Base-by-base conservation (phyloP, 2,888 invertebrate genomes). In the Macrosiphum euphorbiae region DNA sequence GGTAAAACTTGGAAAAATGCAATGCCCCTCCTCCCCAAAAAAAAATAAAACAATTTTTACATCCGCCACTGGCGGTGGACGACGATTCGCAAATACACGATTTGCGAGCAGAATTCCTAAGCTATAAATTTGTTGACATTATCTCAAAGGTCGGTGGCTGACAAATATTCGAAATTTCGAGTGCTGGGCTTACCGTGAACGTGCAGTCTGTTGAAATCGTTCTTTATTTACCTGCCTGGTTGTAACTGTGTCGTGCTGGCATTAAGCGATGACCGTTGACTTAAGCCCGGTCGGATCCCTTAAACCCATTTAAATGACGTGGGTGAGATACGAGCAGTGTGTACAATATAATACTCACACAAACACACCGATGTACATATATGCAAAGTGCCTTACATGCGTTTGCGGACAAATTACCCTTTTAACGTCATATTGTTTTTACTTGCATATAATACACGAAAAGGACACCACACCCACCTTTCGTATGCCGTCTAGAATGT, bases 361-460 rank as follows among this genome's bases (percentile, higher is more conserved):
- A 78, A 78, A 78, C 78, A 78, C 78, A 20, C 78, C 8, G 35
- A 78, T 78, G 35, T 35, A 35, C 78, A 78, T 78, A 24, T 78
- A 35, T 35, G 26, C 5, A 35, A 41, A 78, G 35, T 41, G 20
- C 35, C 78, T 78, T 20, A 78, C 35, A 78, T 35, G 78, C 8
- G 78, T 78, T 78, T 78, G 78, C 16, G 35, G 20, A 78, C 78
- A 78, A 78, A 78, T 78, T 78, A 78, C 78, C 78, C 35, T 78
- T 78, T 78, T 78, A 78, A 78, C 78, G 20, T 78, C 78, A 78
- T 35, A 78, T 78, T 78, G 78, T 41, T 78, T 78, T 78, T 78
- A 78, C 78, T 78, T 35, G 35, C 2, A 35, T 35, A 35, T 35
- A 35, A 3, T 78, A 11, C 8, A 8, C 78, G 35, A 78, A 78